Conservation (phyloP, 1,140 invertebrate genomes). For the Drosophila mayri region DNA sequence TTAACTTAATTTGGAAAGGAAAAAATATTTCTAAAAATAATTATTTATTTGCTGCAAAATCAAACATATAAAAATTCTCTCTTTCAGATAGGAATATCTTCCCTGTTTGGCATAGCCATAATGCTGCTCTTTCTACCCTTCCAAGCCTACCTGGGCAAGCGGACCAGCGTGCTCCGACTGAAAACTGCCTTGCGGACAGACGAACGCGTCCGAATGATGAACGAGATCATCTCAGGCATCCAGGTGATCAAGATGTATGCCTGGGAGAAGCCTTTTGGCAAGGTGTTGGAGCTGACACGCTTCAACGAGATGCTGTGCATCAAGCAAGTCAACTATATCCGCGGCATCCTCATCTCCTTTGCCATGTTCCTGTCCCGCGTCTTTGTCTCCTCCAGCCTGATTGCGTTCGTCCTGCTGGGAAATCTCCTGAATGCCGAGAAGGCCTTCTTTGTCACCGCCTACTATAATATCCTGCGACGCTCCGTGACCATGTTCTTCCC, state of each 20-base stretch:
- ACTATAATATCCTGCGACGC: constrained; percentile 89
- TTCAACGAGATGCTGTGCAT: constrained; percentile 87
- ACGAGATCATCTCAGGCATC: constrained; percentile 95
- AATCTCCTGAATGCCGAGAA: constrained; percentile 87
- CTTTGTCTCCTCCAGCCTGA: constrained; percentile 91
- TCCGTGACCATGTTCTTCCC: constrained; percentile 92
- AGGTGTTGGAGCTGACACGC: constrained; percentile 87
- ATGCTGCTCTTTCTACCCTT: constrained; percentile 93
- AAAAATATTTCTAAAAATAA: background rate
- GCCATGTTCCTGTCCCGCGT: constrained; percentile 91
- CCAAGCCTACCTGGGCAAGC: constrained; percentile 91
- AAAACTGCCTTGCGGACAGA: constrained; percentile 91
- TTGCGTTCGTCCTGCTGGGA: constrained; percentile 90
- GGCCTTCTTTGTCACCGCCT: constrained; percentile 90
- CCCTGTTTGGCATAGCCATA: constrained; percentile 91
- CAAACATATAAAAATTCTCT: too few relatives aligned
- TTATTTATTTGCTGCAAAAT: too few relatives aligned
- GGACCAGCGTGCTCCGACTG: constrained; percentile 88
- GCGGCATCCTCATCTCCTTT: constrained; percentile 90
- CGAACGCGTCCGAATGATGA: constrained; percentile 93
- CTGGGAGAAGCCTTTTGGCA: constrained; percentile 92
- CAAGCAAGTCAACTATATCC: constrained; percentile 88
- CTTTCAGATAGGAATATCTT: constrained; percentile 84
- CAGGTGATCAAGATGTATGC: constrained; percentile 97
- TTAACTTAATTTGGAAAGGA: background rate